phyloP scores from a whole-genome alignment of 2,888 invertebrate genomes.

The Autographa pulchrina region DNA sequence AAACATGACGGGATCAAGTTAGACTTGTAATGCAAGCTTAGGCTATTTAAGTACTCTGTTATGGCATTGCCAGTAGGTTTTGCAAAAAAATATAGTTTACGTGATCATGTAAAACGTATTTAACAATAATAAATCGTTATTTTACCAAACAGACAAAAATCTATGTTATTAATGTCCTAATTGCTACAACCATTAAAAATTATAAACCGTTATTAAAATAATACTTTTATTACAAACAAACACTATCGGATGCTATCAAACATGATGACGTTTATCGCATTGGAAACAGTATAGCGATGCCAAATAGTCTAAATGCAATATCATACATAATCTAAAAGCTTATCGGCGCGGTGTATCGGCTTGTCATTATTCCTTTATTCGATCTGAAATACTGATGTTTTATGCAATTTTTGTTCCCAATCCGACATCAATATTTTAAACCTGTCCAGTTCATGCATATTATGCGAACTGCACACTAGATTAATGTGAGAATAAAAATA shows the following conservation, averaged over 20 bases:
- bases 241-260: constrained; percentile 17
- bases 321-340: constrained; percentile 46
- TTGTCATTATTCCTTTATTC: constrained; percentile 57
- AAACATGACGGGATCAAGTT: too few relatives aligned
- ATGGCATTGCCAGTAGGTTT: too few relatives aligned
- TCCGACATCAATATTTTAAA: constrained; percentile 52
- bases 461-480: constrained; percentile 31
- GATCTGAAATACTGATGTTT: constrained; percentile 45
- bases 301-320: constrained; percentile 51
- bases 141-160: too few relatives aligned
- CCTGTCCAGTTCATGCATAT: constrained; percentile 35
- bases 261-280: constrained; percentile 23
- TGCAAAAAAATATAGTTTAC: too few relatives aligned
- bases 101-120: too few relatives aligned
- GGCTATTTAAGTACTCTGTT: too few relatives aligned
- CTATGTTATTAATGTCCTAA: not conserved
- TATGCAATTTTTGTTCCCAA: constrained; percentile 54
- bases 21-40: too few relatives aligned
- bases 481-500: constrained; percentile 29
- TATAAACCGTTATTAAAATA: not conserved
- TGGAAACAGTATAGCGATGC: constrained; percentile 18
- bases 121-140: too few relatives aligned
- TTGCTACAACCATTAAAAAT: not conserved
- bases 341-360: constrained; percentile 39
- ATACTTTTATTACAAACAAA: constrained; percentile 10